Conservation (phyloP, 2,797 vertebrate species). For the Spheniscus humboldti region DNA sequence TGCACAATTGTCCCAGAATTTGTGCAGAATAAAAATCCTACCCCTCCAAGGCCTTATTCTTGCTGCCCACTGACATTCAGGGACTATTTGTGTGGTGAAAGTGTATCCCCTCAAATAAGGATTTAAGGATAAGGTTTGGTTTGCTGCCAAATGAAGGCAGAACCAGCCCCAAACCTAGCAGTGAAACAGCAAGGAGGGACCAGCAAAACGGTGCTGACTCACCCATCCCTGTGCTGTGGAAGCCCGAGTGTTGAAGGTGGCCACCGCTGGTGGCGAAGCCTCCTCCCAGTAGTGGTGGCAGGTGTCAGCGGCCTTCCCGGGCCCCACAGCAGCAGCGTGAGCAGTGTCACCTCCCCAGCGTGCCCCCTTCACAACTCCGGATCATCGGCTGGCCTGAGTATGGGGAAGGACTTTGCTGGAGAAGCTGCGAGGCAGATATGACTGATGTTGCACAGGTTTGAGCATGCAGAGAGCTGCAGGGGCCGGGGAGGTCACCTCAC, state of each 20-base stretch:
- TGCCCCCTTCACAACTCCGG: fast-evolving
- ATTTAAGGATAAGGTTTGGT: not conserved
- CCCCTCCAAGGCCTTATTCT: not conserved
- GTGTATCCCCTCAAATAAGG: not conserved
- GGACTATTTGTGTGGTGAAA: not conserved
- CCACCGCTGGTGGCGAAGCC: not conserved
- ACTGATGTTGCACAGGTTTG: not conserved
- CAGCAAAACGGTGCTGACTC: not conserved
- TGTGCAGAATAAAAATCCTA: not conserved
- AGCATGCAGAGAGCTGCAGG: not conserved
- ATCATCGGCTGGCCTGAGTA: not conserved
- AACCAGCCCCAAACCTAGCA: not conserved
- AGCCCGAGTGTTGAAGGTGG: not conserved
- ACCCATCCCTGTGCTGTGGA: not conserved
- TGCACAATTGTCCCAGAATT: fast-evolving
- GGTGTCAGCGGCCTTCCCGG: not conserved
- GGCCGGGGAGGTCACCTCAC: not conserved
- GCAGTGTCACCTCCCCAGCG: not conserved
- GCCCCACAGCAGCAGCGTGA: not conserved
- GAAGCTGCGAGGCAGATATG: not conserved
- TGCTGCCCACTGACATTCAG: not conserved
- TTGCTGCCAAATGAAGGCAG: not conserved
- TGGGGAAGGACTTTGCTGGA: not conserved
- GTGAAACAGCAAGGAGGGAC: not conserved
- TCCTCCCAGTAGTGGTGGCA: not conserved